Conservation (phyloP, 2,797 vertebrate genomes). For the Bradypus variegatus region DNA sequence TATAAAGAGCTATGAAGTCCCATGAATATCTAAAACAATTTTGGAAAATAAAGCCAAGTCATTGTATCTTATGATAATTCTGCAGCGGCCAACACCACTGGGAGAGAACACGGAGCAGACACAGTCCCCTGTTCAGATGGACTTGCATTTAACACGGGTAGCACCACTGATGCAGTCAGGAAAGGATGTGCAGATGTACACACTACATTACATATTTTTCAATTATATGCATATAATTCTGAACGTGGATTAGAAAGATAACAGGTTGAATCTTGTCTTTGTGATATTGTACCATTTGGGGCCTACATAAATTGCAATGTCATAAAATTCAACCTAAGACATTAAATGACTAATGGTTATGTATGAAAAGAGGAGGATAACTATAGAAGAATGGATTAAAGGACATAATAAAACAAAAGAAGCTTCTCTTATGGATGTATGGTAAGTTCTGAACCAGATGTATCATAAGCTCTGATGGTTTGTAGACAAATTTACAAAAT, state of each 20-base stretch:
- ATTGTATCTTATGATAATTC: background rate
- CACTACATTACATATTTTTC: background rate
- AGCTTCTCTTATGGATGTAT: background rate
- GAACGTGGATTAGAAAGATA: background rate
- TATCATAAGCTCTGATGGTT: background rate
- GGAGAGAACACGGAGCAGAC: background rate
- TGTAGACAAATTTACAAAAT: conserved; percentile 22
- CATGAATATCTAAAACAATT: background rate
- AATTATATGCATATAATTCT: background rate
- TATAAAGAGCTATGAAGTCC: background rate
- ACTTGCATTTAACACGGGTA: background rate
- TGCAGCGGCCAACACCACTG: background rate
- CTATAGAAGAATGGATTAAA: background rate
- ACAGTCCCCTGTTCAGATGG: background rate
- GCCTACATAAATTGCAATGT: background rate
- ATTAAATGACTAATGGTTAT: background rate
- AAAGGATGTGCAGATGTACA: background rate
- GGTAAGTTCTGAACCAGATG: background rate
- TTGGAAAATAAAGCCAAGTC: background rate
- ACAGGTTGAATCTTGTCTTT: background rate
- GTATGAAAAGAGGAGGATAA: background rate
- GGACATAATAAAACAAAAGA: background rate
- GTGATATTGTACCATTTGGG: background rate
- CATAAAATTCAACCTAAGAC: background rate
- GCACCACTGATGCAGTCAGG: background rate